Percentiles rank a stretch among this genome's conserved stretches.
These are phyloP conservation scores for Ageneiosus marmoratus DNA, from an alignment of 2,113 vertebrate species.

Conservation along the genomic window DNA sequence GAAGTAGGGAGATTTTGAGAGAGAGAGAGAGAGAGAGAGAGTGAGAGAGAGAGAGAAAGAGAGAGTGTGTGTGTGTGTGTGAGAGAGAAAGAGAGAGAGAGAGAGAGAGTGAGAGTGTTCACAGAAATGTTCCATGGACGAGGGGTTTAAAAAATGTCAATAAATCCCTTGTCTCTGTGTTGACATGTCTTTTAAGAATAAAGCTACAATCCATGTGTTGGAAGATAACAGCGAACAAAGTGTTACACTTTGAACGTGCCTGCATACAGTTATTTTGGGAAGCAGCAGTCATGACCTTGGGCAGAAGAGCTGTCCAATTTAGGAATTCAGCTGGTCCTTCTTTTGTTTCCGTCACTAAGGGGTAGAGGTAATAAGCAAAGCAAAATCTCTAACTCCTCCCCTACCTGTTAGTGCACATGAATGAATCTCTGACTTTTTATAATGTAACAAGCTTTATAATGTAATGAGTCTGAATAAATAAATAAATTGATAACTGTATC, in stretches of 20 bases:
- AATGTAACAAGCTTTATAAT: not conserved
- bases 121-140: slow-evolving; percentile 36
- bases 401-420: slow-evolving; percentile 23
- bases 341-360: slow-evolving; percentile 48
- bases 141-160: slow-evolving; percentile 64
- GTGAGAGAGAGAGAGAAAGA: not conserved
- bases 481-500: not conserved
- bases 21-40: not conserved
- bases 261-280: slow-evolving; percentile 89
- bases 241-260: slow-evolving; percentile 79
- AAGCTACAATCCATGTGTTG: slow-evolving; percentile 81
- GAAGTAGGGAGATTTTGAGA: slow-evolving; percentile 19
- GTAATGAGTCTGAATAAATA: not conserved
- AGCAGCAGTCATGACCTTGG: slow-evolving; percentile 86
- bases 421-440: not conserved
- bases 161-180: slow-evolving; percentile 74
- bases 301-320: slow-evolving; percentile 85
- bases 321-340: slow-evolving; percentile 80
- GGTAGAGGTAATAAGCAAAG: slow-evolving; percentile 30
- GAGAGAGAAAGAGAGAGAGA: slow-evolving; percentile 9
- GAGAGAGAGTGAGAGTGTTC: slow-evolving; percentile 16
- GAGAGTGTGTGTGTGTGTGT: no score
- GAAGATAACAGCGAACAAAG: slow-evolving; percentile 89
- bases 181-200: slow-evolving; percentile 84
- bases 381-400: slow-evolving; percentile 2